These are phyloP conservation scores for Acrocephalus arundinaceus DNA, from an alignment of 2,113 vertebrate genomes.

Conservation along the genomic window DNA sequence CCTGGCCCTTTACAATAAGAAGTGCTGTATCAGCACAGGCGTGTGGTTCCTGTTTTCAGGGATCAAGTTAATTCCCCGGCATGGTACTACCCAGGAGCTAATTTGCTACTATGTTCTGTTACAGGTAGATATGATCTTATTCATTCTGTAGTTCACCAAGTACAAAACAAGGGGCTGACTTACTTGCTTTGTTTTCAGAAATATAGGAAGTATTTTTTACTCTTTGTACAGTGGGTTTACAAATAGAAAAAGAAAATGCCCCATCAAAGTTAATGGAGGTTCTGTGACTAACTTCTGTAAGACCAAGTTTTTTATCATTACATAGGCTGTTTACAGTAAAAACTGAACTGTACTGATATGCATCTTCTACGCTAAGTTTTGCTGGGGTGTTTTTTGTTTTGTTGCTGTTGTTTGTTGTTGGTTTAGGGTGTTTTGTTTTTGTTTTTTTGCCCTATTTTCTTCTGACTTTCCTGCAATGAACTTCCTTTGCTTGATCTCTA, in stretches of 20 bases:
- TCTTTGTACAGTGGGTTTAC: neutral
- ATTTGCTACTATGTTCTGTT: neutral
- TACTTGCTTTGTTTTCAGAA: neutral
- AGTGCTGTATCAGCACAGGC: neutral
- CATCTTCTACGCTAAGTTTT: neutral
- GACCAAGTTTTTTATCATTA: neutral
- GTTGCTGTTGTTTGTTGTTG: neutral
- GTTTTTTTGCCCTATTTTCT: neutral
- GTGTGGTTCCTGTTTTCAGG: neutral
- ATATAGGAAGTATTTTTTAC: neutral
- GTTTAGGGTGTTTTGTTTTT: neutral
- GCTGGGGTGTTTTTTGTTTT: neutral
- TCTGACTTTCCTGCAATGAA: neutral
- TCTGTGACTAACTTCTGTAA: neutral
- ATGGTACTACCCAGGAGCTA: neutral
- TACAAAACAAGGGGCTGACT: neutral
- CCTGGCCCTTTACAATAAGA: accelerated
- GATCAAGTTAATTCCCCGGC: neutral
- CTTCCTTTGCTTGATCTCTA: neutral
- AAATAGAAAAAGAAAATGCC: neutral
- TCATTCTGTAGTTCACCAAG: neutral
- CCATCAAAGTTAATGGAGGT: neutral
- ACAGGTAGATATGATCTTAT: neutral
- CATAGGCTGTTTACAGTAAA: neutral
- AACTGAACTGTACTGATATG: neutral